Base-by-base conservation (phyloP, 1,140 invertebrate species). In the Pogonomyrmex californicus region DNA sequence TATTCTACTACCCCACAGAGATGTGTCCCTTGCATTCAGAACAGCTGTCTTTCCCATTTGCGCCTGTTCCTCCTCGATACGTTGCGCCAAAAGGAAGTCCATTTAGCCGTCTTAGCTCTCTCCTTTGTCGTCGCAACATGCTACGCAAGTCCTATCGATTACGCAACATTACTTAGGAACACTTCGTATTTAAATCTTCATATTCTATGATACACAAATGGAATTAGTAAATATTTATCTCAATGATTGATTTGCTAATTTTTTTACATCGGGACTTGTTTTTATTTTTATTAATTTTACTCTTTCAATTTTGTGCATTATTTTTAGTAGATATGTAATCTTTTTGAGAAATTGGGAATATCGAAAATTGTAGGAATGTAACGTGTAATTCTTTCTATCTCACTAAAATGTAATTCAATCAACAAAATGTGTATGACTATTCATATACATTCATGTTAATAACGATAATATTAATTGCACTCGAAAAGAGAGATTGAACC, bases 1-100 rank as follows among this genome's bases (percentile, higher is more conserved):
- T 91, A 91, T 90, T 91, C 76, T 73, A 89, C 91, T 91, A 89
- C 87, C 90, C 90, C 86, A 87, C 86, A 71, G 85, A 91, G 88
- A 91, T 83, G 83, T 91, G 85, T 92, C 87, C 88, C 81, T 65
- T 89, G 82, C 86, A 89, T 89, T 88, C 85, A 90, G 76, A 90
- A 90, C 93, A 93, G 92, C 92, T 93, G 93, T 79, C 89, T 88
- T 66, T 76, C 33, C 79, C 66, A 87, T 81, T 88, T 89, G 86
- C 86, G 81, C 77, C 82, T 83, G 62, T 36, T 71, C 30, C 75
- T 17, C 7, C 33, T 49, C 65, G 41, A 30, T 68, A 68, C 65
- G 41, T 68, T 49, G 17, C 63, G 51, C 60, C 17, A 78, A 77
- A 63, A 85, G 62, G 41, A 44, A 85, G 66, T 79, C 17, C 23